Conservation (phyloP, 1,140 invertebrate genomes). For the Drosophila tristis region DNA sequence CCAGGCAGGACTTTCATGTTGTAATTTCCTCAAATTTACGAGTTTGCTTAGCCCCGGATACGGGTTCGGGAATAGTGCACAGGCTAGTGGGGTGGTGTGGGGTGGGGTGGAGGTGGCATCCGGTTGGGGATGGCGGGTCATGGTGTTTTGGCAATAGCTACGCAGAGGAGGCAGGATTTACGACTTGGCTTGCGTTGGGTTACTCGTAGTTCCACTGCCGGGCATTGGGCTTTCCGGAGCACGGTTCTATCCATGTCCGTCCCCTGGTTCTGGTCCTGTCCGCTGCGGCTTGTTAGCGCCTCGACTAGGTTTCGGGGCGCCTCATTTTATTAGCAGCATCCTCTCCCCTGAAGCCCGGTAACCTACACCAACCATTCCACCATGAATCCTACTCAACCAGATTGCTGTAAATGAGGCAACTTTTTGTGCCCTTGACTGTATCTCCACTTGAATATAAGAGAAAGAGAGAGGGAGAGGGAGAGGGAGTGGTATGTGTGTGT, state of each 20-base stretch:
- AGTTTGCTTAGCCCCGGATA: constrained; percentile 61
- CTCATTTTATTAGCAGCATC: constrained; percentile 71
- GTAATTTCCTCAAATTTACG: constrained; percentile 79
- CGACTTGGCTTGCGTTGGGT: constrained; percentile 57
- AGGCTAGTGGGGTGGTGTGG: neutral
- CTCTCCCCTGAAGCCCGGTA: neutral
- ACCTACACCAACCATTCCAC: neutral
- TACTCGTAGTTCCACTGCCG: constrained; percentile 33
- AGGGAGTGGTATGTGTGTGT: constrained; percentile 18
- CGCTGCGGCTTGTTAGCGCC: constrained; percentile 67
- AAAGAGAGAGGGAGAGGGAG: constrained; percentile 3
- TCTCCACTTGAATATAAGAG: constrained; percentile 25
- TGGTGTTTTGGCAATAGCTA: constrained; percentile 17
- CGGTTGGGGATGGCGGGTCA: constrained; percentile 6
- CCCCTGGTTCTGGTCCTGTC: constrained; percentile 17
- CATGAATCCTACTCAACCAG: constrained; percentile 32
- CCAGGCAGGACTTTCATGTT: constrained; percentile 68
- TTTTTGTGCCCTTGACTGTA: constrained; percentile 37
- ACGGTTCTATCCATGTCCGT: neutral
- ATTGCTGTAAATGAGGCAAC: constrained; percentile 68
- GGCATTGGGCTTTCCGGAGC: constrained; percentile 30
- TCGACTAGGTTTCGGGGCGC: constrained; percentile 42
- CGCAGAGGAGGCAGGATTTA: constrained; percentile 63
- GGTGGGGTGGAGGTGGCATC: constrained; percentile 16
- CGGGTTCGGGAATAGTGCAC: constrained; percentile 26